phyloP scores from a whole-genome alignment of 2,888 invertebrate species.

The Aphodius granarius region DNA sequence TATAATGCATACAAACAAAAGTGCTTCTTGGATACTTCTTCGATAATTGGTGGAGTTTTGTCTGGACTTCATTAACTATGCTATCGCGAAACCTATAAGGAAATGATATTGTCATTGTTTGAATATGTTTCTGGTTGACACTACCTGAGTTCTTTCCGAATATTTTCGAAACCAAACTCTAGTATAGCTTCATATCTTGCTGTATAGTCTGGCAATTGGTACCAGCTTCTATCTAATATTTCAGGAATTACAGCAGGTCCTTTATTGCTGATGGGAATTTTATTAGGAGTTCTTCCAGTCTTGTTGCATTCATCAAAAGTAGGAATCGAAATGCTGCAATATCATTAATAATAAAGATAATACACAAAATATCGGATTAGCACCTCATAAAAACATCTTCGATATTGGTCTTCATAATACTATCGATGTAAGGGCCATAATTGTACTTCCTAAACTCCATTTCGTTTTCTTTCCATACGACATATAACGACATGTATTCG shows the following conservation, averaged over 20 bases:
- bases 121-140: background rate
- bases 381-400: conserved; percentile 22
- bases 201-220: conserved; percentile 10
- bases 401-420: conserved; percentile 9
- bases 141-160: conserved; percentile 26
- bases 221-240: background rate
- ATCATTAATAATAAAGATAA: background rate
- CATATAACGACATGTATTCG: conserved; percentile 25
- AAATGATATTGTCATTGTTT: conserved; percentile 8
- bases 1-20: conserved; percentile 31
- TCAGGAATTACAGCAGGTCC: background rate
- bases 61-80: conserved; percentile 16
- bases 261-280: background rate
- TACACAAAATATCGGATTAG: background rate
- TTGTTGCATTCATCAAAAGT: background rate
- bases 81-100: conserved; percentile 21
- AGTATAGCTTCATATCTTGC: conserved; percentile 26
- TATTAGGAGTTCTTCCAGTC: background rate
- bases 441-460: background rate
- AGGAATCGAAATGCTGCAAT: conserved; percentile 14
- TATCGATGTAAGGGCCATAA: conserved; percentile 14
- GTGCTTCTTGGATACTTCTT: conserved; percentile 16
- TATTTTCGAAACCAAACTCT: conserved; percentile 23
- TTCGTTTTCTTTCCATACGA: conserved; percentile 3
- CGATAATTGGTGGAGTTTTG: conserved; percentile 12